Evolutionary conservation across 2,888 invertebrate genomes (phyloP).

Genomic region (Drosophila tripunctata): DNA sequence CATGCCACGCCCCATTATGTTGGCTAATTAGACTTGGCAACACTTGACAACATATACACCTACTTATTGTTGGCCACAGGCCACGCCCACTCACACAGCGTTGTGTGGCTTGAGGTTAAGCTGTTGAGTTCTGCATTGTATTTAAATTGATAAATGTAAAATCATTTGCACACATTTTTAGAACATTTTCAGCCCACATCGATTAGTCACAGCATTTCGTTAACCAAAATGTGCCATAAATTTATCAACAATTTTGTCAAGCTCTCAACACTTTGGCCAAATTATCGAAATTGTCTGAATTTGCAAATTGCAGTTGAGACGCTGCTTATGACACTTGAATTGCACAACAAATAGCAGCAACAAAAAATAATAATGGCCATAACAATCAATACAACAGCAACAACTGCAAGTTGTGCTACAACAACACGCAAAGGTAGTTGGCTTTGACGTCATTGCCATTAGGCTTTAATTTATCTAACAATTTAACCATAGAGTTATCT

Average conservation of each 20-base stretch:
- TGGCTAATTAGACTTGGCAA: conserved; percentile 57
- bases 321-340: conserved; percentile 28
- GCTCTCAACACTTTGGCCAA: conserved; percentile 2
- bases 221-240: conserved; percentile 1
- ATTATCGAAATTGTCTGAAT: conserved; percentile 1
- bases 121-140: background rate
- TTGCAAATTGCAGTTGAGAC: conserved; percentile 13
- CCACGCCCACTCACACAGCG: conserved; percentile 16
- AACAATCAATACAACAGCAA: background rate
- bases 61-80: conserved; percentile 22
- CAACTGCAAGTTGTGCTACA: too few relatives aligned
- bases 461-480: background rate
- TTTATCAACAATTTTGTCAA: conserved; percentile 6
- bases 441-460: conserved; percentile 16
- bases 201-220: conserved; percentile 7
- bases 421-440: conserved; percentile 13
- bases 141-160: conserved; percentile 11
- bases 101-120: background rate
- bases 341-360: conserved; percentile 12
- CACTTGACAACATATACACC: conserved; percentile 33
- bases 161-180: background rate
- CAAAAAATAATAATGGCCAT: too few relatives aligned
- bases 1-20: conserved; percentile 40
- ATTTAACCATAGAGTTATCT: background rate
- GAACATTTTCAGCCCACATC: background rate